Conservation (phyloP, 2,113 vertebrate species). For the Formicarius rufipectus region DNA sequence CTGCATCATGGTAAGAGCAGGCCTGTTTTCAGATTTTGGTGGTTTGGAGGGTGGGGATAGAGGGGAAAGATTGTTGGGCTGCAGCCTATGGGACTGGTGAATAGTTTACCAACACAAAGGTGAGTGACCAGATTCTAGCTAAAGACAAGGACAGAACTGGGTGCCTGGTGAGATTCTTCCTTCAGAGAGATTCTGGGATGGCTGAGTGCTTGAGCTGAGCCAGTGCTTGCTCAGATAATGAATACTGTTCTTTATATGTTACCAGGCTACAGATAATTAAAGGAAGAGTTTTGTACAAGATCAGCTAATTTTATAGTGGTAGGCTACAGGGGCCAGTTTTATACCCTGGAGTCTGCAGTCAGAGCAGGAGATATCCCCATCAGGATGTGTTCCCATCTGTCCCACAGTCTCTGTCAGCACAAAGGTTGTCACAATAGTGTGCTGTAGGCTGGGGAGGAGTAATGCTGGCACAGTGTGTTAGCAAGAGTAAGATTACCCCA, state of each 20-base stretch:
- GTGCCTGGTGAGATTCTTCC: background rate
- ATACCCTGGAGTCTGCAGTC: background rate
- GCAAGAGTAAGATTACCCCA: background rate
- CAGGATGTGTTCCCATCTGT: background rate
- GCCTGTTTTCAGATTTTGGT: background rate
- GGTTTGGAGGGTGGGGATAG: background rate
- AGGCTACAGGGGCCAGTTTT: background rate
- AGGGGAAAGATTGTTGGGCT: background rate
- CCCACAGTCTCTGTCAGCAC: background rate
- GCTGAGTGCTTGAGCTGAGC: background rate
- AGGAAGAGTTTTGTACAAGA: background rate
- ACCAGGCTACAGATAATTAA: background rate
- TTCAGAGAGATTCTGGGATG: background rate
- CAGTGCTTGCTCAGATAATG: background rate
- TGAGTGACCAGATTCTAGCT: background rate
- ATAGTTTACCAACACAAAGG: background rate
- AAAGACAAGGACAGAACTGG: background rate
- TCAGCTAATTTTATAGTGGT: background rate
- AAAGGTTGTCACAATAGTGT: background rate
- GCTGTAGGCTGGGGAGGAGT: background rate
- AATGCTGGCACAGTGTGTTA: rapidly evolving
- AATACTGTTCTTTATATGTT: background rate
- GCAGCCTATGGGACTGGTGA: background rate
- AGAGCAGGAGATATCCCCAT: background rate
- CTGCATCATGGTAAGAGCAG: constrained; percentile 92